Evolutionary conservation across 2,888 invertebrate genomes (phyloP), one percentile per base, ranked within the genome.

Genomic region (Drosophila mimica): DNA sequence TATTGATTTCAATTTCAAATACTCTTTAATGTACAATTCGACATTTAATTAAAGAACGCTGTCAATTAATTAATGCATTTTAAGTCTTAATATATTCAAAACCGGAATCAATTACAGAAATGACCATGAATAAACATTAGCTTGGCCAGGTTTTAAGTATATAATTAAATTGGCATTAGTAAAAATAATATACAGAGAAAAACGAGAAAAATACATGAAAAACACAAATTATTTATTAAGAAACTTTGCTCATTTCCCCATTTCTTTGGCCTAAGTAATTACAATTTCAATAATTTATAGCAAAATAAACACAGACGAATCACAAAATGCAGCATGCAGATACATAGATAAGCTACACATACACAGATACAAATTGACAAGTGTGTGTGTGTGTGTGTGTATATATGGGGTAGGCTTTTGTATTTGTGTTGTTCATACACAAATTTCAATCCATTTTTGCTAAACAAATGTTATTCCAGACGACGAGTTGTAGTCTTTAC

Each of bases 261-360:
- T 64, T 59, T 71, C 15, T 38, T 59, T 56, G 81, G 74, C 81
- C 81, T 79, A 87, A 82, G 83, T 89, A 87, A 89, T 89, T 89
- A 84, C 64, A 76, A 81, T 81, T 87, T 89, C 81, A 89, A 88
- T 88, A 88, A 89, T 88, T 89, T 82, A 89, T 86, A 54, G 74
- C 67, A 83, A 74, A 82, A 73, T 70, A 83, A 79, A 82, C 77
- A 78, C 30, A 43, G 49, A 40, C 38, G 58, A 49, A 38, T 34
- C 60, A 43, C 65, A 48, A 61, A 79, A 66, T 70, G 63, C 75
- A 69, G 57, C 52, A 60, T 54, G 59, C 64, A 62, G 71, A 54
- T n/a, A n/a, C n/a, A n/a, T 63, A 58, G 51, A 54, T 48, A 58
- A 64, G 63, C 70, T 68, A 69, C 66, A 68, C 52, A 60, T 57